These are phyloP conservation scores for Cheiracanthium punctorium DNA, from an alignment of 2,888 invertebrate genomes.

Conservation along the genomic window DNA sequence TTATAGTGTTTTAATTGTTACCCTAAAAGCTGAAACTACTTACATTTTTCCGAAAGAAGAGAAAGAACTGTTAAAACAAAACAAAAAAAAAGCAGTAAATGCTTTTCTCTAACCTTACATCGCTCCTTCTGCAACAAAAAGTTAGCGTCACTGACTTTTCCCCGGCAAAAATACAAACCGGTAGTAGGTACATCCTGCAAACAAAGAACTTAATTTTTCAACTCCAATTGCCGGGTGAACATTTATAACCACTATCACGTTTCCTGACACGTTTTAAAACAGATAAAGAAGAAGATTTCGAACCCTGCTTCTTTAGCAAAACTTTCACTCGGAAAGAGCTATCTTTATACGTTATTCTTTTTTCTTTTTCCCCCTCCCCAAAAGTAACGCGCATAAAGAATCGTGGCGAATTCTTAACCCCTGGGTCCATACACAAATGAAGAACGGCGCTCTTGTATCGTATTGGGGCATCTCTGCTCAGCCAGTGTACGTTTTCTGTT, in stretches of 20 bases:
- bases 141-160: no score
- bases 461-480: conserved; percentile 56
- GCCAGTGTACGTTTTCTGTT: conserved; percentile 61
- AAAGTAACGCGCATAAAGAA: neutral
- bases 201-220: conserved; percentile 55
- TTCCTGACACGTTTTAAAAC: conserved; percentile 60
- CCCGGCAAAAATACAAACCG: neutral
- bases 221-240: conserved; percentile 34
- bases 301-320: conserved; percentile 19
- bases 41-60: no score
- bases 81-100: no score
- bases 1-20: no score
- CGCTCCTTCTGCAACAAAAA: no score
- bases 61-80: no score
- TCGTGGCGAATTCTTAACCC: conserved; percentile 15
- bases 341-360: conserved; percentile 21
- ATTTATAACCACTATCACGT: conserved; percentile 62
- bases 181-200: conserved; percentile 10
- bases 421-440: conserved; percentile 50
- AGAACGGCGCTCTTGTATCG: conserved; percentile 55
- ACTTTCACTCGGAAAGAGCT: neutral
- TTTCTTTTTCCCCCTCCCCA: no score
- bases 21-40: no score
- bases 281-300: conserved; percentile 34
- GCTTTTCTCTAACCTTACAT: no score